These are phyloP conservation scores for Dysdera silvatica DNA, from an alignment of 1,140 invertebrate species.

Conservation along the genomic window DNA sequence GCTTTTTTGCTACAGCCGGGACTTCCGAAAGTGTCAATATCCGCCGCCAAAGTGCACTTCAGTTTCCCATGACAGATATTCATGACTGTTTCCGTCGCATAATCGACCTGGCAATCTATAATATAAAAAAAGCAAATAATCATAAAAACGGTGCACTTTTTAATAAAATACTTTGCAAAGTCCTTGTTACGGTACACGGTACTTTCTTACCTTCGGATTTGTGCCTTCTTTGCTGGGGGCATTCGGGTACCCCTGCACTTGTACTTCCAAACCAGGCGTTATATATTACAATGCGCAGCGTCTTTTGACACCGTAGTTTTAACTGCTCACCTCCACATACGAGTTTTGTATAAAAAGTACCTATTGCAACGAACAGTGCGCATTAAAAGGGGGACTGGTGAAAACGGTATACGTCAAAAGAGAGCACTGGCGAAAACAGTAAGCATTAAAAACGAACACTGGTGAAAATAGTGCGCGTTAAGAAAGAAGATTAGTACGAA, in stretches of 20 bases:
- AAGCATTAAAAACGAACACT: too few species aligned
- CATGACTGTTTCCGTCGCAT: slow-evolving; percentile 32
- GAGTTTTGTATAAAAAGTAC: too few species aligned
- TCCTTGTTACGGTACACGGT: too few species aligned
- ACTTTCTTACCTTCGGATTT: slow-evolving; percentile 15
- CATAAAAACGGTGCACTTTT: neutral
- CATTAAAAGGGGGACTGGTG: too few species aligned
- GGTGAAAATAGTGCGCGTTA: slow-evolving; percentile 81
- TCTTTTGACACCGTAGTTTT: slow-evolving; percentile 47
- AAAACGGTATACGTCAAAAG: too few species aligned
- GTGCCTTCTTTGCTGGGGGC: slow-evolving; percentile 64
- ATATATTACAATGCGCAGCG: slow-evolving; percentile 73
- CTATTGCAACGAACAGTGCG: too few species aligned
- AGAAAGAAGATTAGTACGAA: too few species aligned
- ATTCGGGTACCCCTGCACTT: slow-evolving; percentile 75
- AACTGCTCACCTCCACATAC: slow-evolving; percentile 81
- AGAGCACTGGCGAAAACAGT: too few species aligned
- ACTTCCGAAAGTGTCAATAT: slow-evolving; percentile 22
- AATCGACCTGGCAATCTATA: slow-evolving; percentile 33
- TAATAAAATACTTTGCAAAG: neutral
- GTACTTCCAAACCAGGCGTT: slow-evolving; percentile 81
- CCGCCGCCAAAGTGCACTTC: slow-evolving; percentile 27
- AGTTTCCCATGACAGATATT: slow-evolving; percentile 26
- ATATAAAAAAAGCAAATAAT: neutral
- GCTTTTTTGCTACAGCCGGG: slow-evolving; percentile 25